Percentiles rank a stretch among this genome's conserved stretches.
Evolutionary conservation across 2,113 vertebrate genomes (phyloP).

Genomic region (Tupaia chinensis): DNA sequence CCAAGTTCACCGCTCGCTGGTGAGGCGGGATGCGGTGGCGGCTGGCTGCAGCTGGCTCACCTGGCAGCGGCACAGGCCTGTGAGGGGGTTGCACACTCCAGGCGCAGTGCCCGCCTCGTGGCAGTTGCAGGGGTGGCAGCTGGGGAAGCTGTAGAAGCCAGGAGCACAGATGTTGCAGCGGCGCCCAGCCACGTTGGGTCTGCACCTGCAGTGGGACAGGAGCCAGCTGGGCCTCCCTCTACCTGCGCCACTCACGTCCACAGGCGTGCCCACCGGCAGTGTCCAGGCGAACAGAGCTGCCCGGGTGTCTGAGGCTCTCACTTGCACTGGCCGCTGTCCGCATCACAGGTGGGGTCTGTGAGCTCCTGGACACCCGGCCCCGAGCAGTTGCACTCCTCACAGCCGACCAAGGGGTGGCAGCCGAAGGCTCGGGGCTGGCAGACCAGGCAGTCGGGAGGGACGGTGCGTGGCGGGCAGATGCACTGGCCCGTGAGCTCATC

Average conservation of each 20-base stretch:
- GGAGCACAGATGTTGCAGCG: conserved; percentile 94
- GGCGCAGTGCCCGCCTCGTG: conserved; percentile 91
- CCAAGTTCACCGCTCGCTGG: rapidly evolving
- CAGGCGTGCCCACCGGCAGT: neutral
- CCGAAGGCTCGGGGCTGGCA: conserved; percentile 96
- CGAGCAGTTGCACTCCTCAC: conserved; percentile 97
- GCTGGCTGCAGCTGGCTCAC: conserved; percentile 78
- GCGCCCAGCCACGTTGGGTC: conserved; percentile 92
- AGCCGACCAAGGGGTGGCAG: conserved; percentile 96
- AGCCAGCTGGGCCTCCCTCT: neutral
- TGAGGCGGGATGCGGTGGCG: rapidly evolving
- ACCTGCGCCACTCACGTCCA: rapidly evolving
- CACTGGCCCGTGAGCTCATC: conserved; percentile 95
- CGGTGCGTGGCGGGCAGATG: conserved; percentile 94
- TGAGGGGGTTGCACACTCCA: conserved; percentile 90
- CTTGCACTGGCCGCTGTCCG: conserved; percentile 96
- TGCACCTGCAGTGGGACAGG: conserved; percentile 89
- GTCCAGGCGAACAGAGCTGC: too few species aligned
- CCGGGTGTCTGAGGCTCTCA: conserved; percentile 56
- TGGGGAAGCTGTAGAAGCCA: conserved; percentile 94
- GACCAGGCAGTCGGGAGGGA: conserved; percentile 91
- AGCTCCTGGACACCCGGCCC: conserved; percentile 88
- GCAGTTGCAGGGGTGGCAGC: conserved; percentile 93
- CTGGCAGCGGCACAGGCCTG: conserved; percentile 96
- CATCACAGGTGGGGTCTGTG: conserved; percentile 89